phyloP scores from a whole-genome alignment of 2,888 invertebrate species.

The Lacanobia oleracea region DNA sequence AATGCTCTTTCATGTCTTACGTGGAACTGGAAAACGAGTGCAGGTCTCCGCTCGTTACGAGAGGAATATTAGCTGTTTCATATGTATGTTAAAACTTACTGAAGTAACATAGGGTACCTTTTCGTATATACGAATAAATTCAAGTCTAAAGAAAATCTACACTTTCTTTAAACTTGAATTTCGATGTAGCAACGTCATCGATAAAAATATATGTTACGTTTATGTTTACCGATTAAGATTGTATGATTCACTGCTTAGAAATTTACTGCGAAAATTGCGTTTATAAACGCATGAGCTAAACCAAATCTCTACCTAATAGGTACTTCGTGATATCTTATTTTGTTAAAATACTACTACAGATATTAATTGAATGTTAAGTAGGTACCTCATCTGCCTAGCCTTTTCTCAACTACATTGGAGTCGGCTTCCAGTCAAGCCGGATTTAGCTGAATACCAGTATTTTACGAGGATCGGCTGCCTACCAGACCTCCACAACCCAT shows the following conservation, averaged over 20 bases:
- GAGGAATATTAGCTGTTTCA: conserved; percentile 33
- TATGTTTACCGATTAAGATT: conserved; percentile 24
- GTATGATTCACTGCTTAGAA: not conserved
- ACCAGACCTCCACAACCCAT: too few species aligned
- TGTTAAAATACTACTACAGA: too few species aligned
- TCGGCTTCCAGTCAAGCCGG: too few species aligned
- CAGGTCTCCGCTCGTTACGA: conserved; percentile 16
- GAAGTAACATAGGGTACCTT: conserved; percentile 5
- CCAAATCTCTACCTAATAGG: too few species aligned
- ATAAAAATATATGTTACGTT: conserved; percentile 21
- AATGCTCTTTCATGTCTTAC: conserved; percentile 10
- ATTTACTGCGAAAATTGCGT: not conserved
- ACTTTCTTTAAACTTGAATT: conserved; percentile 15
- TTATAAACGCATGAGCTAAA: not conserved
- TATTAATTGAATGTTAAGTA: too few species aligned
- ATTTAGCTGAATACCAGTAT: too few species aligned
- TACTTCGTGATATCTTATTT: too few species aligned
- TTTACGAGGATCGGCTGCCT: too few species aligned
- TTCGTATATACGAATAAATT: too few species aligned
- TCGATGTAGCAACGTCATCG: not conserved
- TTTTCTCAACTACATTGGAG: too few species aligned
- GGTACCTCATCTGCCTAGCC: too few species aligned
- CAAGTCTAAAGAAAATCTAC: too few species aligned
- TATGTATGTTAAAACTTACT: conserved; percentile 43
- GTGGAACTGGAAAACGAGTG: conserved; percentile 18